Percentiles rank a stretch among this genome's conserved stretches.
Conservation (phyloP, 1,140 invertebrate genomes). For the Formica selysi region DNA sequence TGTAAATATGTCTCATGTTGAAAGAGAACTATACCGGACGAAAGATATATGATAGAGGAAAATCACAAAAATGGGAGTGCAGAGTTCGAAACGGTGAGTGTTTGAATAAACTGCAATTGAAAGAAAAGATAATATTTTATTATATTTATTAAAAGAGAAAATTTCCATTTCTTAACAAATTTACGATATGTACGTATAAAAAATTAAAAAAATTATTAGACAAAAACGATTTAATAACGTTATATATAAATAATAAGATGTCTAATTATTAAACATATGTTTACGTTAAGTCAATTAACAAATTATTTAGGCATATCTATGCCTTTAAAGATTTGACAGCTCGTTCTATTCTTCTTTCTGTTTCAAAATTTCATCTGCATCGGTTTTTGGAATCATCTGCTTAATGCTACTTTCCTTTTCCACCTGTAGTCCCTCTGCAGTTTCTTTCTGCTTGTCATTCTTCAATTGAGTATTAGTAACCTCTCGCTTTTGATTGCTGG, state of each 20-base stretch:
- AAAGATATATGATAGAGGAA: constrained; percentile 4
- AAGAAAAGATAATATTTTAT: not conserved
- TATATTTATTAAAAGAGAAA: not conserved
- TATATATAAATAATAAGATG: constrained; percentile 31
- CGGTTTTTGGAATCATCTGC: not conserved
- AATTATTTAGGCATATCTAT: constrained; percentile 8
- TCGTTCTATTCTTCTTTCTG: not conserved
- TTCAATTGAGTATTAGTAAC: not conserved
- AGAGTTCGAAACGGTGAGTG: constrained; percentile 52
- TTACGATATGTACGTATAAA: constrained; percentile 5
- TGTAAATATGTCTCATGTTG: constrained; percentile 52
- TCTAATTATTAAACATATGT: not conserved
- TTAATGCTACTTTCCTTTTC: not conserved
- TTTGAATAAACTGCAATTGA: not conserved
- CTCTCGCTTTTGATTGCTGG: not conserved
- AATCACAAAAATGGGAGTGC: constrained; percentile 39
- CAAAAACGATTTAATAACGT: not conserved
- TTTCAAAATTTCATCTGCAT: not conserved
- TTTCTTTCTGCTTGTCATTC: not conserved
- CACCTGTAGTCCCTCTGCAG: not conserved
- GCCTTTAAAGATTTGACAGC: not conserved
- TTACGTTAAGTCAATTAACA: constrained; percentile 11
- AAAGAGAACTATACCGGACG: not conserved
- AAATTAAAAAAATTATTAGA: constrained; percentile 37
- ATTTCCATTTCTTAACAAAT: constrained; percentile 7